Evolutionary conservation across 37 sponge, comb jelly and placozoan genomes (phyloP), one percentile per base, ranked within the genome.

Genomic region (Aphrocallistes beatrix): DNA sequence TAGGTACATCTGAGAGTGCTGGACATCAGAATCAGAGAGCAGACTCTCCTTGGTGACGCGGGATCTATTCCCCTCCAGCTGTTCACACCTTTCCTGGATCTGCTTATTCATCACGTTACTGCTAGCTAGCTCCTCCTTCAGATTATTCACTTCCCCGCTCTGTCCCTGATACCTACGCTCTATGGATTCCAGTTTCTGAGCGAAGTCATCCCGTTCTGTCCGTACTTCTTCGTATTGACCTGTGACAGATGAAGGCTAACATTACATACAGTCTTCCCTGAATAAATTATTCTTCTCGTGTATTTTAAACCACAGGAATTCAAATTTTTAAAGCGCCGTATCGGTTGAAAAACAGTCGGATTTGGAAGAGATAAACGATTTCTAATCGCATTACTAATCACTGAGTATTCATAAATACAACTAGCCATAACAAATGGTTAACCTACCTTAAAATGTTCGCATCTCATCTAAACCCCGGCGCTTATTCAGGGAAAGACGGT

Each of bases 61-160:
- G 34, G 75, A 25, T 13, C 75, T 60, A 42, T 42, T 42, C 10
- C n/a, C 75, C 75, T 60, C 75, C 75, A 60, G 75, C 75, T 60
- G 75, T 60, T 60, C 75, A 60, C 75, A 60, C 75, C 75, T 60
- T 30, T 60, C 75, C 34, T 60, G 75, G 3, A 28, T 30, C 75
- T 60, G 75, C n/a, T 60, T 60, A 13, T 60, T 60, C 75, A 60
- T 60, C 10, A 60, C 75, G 3, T 32, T 19, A 60, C 75, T 60
- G 34, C 75, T 60, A 13, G 75, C 75, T 13, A 60, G 21, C 34
- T 60, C 75, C 34, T 60, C 17, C 75, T 60, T 60, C 17, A 60
- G 75, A 60, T 19, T 60, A 60, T 30, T 60, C 25, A 60, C 28
- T 30, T 60, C 75, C 34, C 10, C n/a, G 34, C 28, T 30, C 34